Base-by-base conservation (phyloP, 2,888 invertebrate species). In the Iphiclides podalirius region DNA sequence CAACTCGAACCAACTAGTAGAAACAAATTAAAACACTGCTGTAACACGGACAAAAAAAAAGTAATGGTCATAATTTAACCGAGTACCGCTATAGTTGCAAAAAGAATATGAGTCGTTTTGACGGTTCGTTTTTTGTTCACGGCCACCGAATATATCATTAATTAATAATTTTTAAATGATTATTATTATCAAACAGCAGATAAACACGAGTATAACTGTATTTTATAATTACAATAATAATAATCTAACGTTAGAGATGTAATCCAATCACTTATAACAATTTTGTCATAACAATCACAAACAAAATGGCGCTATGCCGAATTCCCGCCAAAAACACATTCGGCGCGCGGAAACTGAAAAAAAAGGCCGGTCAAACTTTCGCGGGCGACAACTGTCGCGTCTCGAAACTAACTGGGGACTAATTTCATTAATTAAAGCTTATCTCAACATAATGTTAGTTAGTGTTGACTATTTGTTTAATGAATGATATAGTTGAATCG, bases 1-100 rank as follows among this genome's bases (percentile, higher is more conserved):
- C n/a, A n/a, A n/a, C n/a, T n/a, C n/a, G n/a, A n/a, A n/a, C 16
- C 15, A 42, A 54, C 41, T 52, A 52, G 59, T 57, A 58, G 55
- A 58, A 60, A 59, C 57, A 48, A 47, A 57, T 54, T 50, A 47
- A 50, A 41, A 53, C 46, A 53, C 42, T 54, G 53, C 56, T 54
- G 60, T 54, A 54, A 54, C 52, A 55, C 38, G 39, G 31, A 36
- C 36, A 45, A 42, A 48, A 49, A 52, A 45, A 38, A 48, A 28
- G 8, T 42, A 54, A 47, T 50, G 23, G 17, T 35, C 17, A 43
- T 46, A 39, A 40, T 11, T 37, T 31, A 48, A 33, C 23, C 35
- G 23, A 36, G 44, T 51, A 33, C 41, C 54, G 51, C 52, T 52
- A 33, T 26, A n/a, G 4, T n/a, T 7, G n/a, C 33, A 37, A 49